phyloP scores from a whole-genome alignment of 1,140 invertebrate species.

The Plectrocnemia conspersa region DNA sequence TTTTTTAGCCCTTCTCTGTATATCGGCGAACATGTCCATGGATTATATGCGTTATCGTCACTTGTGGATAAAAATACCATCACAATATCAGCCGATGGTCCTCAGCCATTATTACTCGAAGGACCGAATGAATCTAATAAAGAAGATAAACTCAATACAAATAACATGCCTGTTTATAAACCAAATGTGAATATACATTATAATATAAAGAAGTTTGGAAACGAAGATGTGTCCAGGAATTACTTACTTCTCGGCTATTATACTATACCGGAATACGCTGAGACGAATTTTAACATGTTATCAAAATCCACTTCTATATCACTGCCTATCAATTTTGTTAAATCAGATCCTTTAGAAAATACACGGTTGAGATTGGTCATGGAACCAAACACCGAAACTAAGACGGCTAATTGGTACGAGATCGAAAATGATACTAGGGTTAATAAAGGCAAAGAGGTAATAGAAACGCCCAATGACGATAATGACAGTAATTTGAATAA shows the following conservation, averaged over 20 bases:
- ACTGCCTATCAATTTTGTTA: constrained; percentile 16
- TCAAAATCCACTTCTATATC: constrained; percentile 28
- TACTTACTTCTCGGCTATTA: constrained; percentile 68
- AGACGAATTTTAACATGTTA: constrained; percentile 34
- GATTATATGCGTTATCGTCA: constrained; percentile 86
- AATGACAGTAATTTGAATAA: constrained; percentile 16
- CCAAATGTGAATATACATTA: constrained; percentile 50
- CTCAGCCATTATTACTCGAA: constrained; percentile 62
- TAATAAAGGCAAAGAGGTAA: not conserved
- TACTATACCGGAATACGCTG: constrained; percentile 64
- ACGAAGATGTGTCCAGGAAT: constrained; percentile 43
- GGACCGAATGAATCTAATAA: constrained; percentile 53
- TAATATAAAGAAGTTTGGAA: constrained; percentile 43
- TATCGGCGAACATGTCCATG: constrained; percentile 83
- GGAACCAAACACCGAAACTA: constrained; percentile 18
- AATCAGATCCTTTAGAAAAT: constrained; percentile 16
- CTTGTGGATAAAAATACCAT: constrained; percentile 80
- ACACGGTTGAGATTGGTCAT: constrained; percentile 25
- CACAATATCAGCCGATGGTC: constrained; percentile 61
- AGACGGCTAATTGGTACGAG: constrained; percentile 24
- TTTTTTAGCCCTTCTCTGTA: constrained; percentile 82
- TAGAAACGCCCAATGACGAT: constrained; percentile 12
- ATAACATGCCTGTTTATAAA: constrained; percentile 42
- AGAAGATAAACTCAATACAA: constrained; percentile 37
- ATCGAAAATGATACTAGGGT: constrained; percentile 20